Base-by-base conservation (phyloP, 2,113 vertebrate species). In the Bombycilla garrulus region DNA sequence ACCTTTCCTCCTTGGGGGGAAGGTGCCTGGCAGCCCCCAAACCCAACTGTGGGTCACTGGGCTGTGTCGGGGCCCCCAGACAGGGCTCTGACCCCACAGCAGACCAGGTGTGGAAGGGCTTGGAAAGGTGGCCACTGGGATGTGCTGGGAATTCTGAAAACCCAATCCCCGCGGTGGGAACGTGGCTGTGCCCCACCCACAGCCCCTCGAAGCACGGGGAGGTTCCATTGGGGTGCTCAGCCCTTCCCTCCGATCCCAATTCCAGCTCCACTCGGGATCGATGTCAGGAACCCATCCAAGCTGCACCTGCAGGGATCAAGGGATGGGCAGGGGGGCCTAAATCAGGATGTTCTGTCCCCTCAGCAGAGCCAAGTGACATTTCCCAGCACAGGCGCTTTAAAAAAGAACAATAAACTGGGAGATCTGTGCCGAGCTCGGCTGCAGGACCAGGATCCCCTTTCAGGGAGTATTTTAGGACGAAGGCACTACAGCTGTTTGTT, bases 391-490 rank as follows among this genome's bases (percentile, higher is more conserved):
- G 86, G 50, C 53, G 16, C 62, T 72, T 82, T 62, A 10, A 45
- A 40, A 57, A 42, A 62, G 71, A 88, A 66, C 74, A 95, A 70
- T 86, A 58, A 77, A 58, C 5, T 12, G 74, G 62, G 51, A 93
- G 66, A 61, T 81, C 81, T 62, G 38, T 7, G 35, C 81, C 3
- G 38, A 92, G 95, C 85, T 83, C 10, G 5, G 86, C 88, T 44
- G 7, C 5, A 65, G 66, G 74, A 40, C 48, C 5, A 18, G 78
- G 84, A 95, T 96, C 92, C 42, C 73, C 94, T 97, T 95, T 96
- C 96, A 94, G 81, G 19, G 66, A 58, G 76, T 96, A 88, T 96
- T 95, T 97, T 92, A 31, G 94, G 87, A 94, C 78, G 92, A 86
- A 93, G 92, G 71, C 87, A 86, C 56, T 78, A 44, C 90, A 96